phyloP scores from a whole-genome alignment of 2,888 invertebrate species.

The Eudasyphora cyanicolor region DNA sequence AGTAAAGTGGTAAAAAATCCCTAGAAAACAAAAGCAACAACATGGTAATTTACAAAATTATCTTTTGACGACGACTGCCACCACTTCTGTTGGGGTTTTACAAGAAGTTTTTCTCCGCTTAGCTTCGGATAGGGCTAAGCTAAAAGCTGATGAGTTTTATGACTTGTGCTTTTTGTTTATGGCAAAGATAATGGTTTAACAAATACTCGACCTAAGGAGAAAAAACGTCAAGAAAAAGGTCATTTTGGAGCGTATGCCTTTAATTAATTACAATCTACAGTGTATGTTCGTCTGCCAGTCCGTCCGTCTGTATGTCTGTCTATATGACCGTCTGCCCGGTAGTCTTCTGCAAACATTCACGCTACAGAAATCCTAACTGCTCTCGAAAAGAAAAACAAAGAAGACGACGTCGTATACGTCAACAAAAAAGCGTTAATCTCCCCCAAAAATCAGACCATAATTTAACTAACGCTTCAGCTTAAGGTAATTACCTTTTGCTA shows the following conservation, averaged over 20 bases:
- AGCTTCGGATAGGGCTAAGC: background rate
- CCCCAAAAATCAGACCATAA: slow-evolving; percentile 27
- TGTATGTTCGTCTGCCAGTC: background rate
- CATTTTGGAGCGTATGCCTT: slow-evolving; percentile 1
- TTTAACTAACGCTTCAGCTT: background rate
- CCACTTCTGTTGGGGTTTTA: slow-evolving; percentile 4
- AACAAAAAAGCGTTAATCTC: background rate
- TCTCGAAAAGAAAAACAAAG: background rate
- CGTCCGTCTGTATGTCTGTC: background rate
- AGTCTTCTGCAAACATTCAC: background rate
- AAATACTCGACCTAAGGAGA: background rate
- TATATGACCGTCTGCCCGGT: background rate
- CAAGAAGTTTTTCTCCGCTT: background rate
- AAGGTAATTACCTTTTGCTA: background rate
- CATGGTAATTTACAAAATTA: background rate
- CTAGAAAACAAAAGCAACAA: background rate
- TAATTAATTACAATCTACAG: slow-evolving; percentile 21
- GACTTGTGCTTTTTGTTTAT: slow-evolving; percentile 34
- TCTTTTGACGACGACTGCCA: slow-evolving; percentile 2
- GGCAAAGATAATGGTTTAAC: slow-evolving; percentile 9
- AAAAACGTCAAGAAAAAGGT: background rate
- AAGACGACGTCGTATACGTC: background rate
- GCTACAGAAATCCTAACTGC: slow-evolving; percentile 6
- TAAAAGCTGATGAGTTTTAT: slow-evolving; percentile 32
- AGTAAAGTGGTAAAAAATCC: slow-evolving; percentile 2